Base-by-base conservation (phyloP, 2,888 invertebrate species). In the Trisateles emortualis region DNA sequence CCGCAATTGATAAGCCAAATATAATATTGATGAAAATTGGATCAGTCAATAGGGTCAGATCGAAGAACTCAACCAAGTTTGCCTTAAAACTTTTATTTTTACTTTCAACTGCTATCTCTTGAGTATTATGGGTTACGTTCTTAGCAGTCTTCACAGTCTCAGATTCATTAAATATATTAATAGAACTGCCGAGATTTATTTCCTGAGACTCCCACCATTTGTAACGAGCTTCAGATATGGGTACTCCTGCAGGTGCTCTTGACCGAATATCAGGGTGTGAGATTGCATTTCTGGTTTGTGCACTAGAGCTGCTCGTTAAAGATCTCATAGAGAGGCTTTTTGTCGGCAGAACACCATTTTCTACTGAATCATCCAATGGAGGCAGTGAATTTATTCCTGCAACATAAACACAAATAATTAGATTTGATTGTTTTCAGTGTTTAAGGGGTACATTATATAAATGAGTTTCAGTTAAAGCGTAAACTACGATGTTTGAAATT, bases 21-120 rank as follows among this genome's bases (percentile, higher is more conserved):
- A 95, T 93, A 59, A 96, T 94, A 68, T 94, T 96, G 0, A 95
- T 93, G 74, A 95, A 96, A 64, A 94, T 89, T 17, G 95, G 94
- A 83, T 96, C 96, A 58, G 86, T 93, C n/a, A 96, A 79, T 36
- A 96, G 86, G 35, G 94, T 94, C 45, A 96, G 83, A 81, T 96
- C 96, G 72, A 95, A 95, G 57, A 95, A 93, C 13, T 90, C 81
- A 0, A 94, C 86, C 13, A 95, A 72, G 48, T 80, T 85, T 6
- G 76, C 54, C 29, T 83, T 46, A 57, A 79, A 73, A 32, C 75
- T 72, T 58, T 78, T 80, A 2, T 76, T 67, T 42, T 81, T 64
- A 29, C 79, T 66, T 51, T 78, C 65, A 46, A 71, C 52, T 62
- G 74, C 68, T 29, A 46, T 64, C 57, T 79, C 76, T 48, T 87